These are phyloP conservation scores for Eremobia ochroleuca DNA, from an alignment of 2,888 invertebrate genomes.

Conservation along the genomic window DNA sequence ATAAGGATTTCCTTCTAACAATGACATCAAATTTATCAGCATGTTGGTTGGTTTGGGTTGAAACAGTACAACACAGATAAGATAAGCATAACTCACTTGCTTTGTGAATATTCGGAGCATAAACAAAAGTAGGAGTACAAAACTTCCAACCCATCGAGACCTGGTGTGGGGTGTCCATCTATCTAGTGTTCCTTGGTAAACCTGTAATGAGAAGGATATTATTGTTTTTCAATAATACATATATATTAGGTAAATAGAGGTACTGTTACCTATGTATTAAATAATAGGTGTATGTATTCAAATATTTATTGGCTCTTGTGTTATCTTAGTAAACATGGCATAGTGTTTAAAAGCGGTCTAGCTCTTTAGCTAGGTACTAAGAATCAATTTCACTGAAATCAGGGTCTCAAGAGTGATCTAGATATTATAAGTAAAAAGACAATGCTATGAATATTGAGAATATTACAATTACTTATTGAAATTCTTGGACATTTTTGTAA, in stretches of 20 bases:
- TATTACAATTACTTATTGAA: neutral
- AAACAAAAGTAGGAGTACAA: conserved; percentile 93
- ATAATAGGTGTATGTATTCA: neutral
- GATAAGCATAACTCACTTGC: conserved; percentile 91
- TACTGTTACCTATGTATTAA: neutral
- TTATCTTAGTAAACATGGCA: neutral
- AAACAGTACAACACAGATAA: conserved; percentile 53
- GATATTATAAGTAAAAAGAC: neutral
- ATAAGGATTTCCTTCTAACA: conserved; percentile 20
- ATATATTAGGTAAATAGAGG: neutral
- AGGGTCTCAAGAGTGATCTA: neutral
- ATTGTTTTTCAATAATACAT: neutral
- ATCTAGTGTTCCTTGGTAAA: conserved; percentile 96
- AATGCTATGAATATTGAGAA: neutral
- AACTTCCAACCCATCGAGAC: conserved; percentile 95
- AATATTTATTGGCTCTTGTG: neutral
- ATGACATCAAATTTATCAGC: conserved; percentile 35
- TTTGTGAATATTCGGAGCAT: conserved; percentile 95
- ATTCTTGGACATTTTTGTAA: conserved; percentile 25
- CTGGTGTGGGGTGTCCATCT: conserved; percentile 96
- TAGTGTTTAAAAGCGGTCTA: neutral
- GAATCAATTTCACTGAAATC: neutral
- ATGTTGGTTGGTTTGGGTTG: conserved; percentile 32
- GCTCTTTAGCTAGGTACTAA: neutral
- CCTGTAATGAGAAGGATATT: conserved; percentile 81